Evolutionary conservation across 2,888 invertebrate genomes (phyloP).

Genomic region (Dynastes grantii): DNA sequence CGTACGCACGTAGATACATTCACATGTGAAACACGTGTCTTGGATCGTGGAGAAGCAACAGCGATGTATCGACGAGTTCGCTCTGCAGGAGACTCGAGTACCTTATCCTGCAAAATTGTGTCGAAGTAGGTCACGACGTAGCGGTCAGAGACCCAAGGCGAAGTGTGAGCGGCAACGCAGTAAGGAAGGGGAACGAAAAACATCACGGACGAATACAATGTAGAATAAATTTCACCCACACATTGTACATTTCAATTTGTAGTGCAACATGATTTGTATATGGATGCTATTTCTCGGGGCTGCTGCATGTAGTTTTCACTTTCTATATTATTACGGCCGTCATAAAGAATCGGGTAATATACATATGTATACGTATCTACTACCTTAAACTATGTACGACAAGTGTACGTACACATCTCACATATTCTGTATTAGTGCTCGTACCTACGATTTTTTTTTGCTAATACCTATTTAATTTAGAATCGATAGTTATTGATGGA

Average conservation of each 20-base stretch:
- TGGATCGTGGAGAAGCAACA: constrained; percentile 34
- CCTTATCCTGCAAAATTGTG: constrained; percentile 54
- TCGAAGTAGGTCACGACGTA: constrained; percentile 53
- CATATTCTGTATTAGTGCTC: too few relatives aligned
- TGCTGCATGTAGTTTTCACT: constrained; percentile 1
- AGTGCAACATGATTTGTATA: constrained; percentile 13
- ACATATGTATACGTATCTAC: too few relatives aligned
- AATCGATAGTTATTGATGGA: too few relatives aligned
- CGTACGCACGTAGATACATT: constrained; percentile 4
- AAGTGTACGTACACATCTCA: too few relatives aligned
- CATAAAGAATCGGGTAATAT: too few relatives aligned
- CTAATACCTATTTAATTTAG: too few relatives aligned
- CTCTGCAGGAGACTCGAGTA: constrained; percentile 47
- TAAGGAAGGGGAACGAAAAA: constrained; percentile 54
- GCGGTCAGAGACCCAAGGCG: constrained; percentile 57
- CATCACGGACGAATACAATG: constrained; percentile 48
- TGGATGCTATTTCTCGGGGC: neutral
- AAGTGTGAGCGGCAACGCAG: constrained; percentile 51
- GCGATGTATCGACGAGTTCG: constrained; percentile 24
- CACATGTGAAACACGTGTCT: constrained; percentile 45
- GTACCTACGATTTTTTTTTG: too few relatives aligned
- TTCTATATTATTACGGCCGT: neutral
- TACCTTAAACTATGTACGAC: too few relatives aligned
- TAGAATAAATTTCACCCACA: constrained; percentile 41
- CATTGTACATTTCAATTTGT: constrained; percentile 18